phyloP scores from a whole-genome alignment of 2,888 invertebrate genomes.

The Melolontha melolontha region DNA sequence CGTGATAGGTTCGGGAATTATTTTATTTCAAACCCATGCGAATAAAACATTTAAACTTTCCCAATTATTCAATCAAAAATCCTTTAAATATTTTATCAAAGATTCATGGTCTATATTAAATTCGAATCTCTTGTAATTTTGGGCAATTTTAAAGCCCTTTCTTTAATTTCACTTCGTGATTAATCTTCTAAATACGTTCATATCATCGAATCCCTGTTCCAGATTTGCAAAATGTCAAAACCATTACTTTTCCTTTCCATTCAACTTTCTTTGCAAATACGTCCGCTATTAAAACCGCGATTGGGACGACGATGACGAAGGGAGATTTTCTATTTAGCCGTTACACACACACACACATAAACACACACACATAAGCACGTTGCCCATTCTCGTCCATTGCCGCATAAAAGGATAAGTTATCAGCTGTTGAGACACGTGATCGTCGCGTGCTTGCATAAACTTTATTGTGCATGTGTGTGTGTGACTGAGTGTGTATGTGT shows the following conservation, averaged over 20 bases:
- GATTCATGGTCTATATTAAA: too few relatives aligned
- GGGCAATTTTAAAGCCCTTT: too few relatives aligned
- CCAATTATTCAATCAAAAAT: too few relatives aligned
- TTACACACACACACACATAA: conserved; percentile 10
- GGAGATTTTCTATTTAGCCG: neutral
- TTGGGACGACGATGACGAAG: neutral
- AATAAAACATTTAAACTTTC: too few relatives aligned
- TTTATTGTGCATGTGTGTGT: conserved; percentile 1
- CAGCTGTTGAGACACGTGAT: conserved; percentile 35
- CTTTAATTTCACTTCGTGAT: too few relatives aligned
- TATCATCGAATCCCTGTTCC: too few relatives aligned
- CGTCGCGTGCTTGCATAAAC: conserved; percentile 25
- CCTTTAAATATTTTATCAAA: too few relatives aligned
- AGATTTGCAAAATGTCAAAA: neutral
- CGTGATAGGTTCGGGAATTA: too few relatives aligned
- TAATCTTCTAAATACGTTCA: too few relatives aligned
- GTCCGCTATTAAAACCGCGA: neutral
- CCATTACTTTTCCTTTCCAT: neutral
- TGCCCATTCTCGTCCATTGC: conserved; percentile 4
- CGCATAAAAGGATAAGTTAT: conserved; percentile 32
- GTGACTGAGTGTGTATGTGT: neutral
- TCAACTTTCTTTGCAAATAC: too few relatives aligned
- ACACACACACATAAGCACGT: conserved; percentile 8
- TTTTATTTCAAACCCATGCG: too few relatives aligned
- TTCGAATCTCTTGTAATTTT: too few relatives aligned